These are phyloP conservation scores for Alouatta palliata DNA, from an alignment of 2,113 vertebrate genomes.

Conservation along the genomic window DNA sequence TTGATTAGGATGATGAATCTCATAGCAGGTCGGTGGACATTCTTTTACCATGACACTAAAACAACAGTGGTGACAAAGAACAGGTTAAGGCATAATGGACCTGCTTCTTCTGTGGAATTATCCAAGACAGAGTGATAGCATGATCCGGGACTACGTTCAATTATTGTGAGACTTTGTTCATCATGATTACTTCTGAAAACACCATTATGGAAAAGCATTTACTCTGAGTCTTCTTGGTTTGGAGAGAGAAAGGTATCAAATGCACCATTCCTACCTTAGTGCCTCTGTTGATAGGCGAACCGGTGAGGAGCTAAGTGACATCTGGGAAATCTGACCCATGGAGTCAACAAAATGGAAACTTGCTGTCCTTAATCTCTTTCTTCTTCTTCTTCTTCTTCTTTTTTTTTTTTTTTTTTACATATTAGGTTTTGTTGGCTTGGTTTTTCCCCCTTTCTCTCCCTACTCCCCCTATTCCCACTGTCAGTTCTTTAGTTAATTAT, in stretches of 20 bases:
- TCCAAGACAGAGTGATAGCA: conserved; percentile 59
- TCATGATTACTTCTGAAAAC: conserved; percentile 49
- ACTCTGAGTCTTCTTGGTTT: neutral
- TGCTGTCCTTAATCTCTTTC: neutral
- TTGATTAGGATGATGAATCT: conserved; percentile 81
- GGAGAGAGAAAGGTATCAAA: neutral
- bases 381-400: neutral
- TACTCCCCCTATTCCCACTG: neutral
- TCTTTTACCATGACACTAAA: conserved; percentile 82
- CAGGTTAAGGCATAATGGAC: conserved; percentile 80
- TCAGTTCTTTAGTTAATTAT: conserved; percentile 30
- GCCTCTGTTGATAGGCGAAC: neutral
- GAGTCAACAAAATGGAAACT: neutral
- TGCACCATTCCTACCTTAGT: neutral
- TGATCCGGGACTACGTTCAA: conserved; percentile 41
- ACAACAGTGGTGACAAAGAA: conserved; percentile 82
- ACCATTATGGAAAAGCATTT: conserved; percentile 45
- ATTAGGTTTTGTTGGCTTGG: neutral
- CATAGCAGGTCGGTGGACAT: conserved; percentile 75
- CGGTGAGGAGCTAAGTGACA: conserved; percentile 8
- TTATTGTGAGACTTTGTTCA: conserved; percentile 61
- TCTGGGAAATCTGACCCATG: conserved; percentile 19
- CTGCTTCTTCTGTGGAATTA: conserved; percentile 73
- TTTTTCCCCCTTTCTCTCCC: neutral
- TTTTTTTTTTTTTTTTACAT: neutral